A percentile compares a stretch with the other conserved stretches of the same genome.
These are phyloP conservation scores for Hiodon alosoides DNA, from an alignment of 2,113 vertebrate genomes.

Conservation along the genomic window DNA sequence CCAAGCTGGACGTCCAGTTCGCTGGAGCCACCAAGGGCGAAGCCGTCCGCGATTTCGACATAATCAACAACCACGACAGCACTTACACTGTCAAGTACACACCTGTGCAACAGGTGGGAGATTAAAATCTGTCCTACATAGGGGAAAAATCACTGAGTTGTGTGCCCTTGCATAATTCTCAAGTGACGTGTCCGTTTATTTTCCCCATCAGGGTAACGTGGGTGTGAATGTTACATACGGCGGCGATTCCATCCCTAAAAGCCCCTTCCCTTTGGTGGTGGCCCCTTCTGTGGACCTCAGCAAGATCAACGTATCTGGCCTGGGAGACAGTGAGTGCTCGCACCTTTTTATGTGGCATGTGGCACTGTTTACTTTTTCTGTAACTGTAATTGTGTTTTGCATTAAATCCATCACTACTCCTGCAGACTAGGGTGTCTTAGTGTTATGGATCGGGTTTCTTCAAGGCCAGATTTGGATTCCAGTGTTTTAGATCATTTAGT, in stretches of 20 bases:
- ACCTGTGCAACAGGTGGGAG: slow-evolving; percentile 76
- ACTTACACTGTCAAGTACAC: slow-evolving; percentile 87
- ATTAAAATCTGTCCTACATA: background rate
- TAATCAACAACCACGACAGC: slow-evolving; percentile 83
- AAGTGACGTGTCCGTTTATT: background rate
- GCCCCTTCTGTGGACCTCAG: slow-evolving; percentile 75
- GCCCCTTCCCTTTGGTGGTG: slow-evolving; percentile 74
- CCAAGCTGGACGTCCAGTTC: slow-evolving; percentile 79
- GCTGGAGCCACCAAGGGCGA: slow-evolving; percentile 72
- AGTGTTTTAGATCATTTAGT: too few relatives aligned
- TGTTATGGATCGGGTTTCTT: too few relatives aligned
- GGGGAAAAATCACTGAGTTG: background rate
- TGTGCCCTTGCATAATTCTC: background rate
- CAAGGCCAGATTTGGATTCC: too few relatives aligned
- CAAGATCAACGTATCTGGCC: slow-evolving; percentile 81
- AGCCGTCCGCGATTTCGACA: slow-evolving; percentile 71
- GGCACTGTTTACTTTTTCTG: background rate
- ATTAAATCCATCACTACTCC: too few relatives aligned
- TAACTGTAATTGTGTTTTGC: too few relatives aligned
- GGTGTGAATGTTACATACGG: slow-evolving; percentile 80
- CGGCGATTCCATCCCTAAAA: slow-evolving; percentile 80
- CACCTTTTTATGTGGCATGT: background rate
- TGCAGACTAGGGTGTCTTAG: too few relatives aligned
- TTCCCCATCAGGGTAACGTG: slow-evolving; percentile 68
- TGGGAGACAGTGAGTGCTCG: slow-evolving; percentile 71